A percentile compares a stretch with the other conserved stretches of the same genome.
phyloP scores from a whole-genome alignment of 2,888 invertebrate species.

The Caenorhabditis sp. region DNA sequence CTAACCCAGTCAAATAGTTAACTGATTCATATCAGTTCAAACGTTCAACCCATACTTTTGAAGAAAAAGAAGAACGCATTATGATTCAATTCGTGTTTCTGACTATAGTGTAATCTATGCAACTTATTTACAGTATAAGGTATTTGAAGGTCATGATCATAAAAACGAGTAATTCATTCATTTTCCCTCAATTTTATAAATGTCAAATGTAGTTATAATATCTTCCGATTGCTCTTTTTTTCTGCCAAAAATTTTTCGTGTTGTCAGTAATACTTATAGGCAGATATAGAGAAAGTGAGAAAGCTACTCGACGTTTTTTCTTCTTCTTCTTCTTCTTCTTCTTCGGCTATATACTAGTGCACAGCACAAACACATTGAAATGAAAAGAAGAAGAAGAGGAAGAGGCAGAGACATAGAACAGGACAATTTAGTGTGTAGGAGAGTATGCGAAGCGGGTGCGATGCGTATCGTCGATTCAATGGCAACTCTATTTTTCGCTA shows the following conservation, averaged over 20 bases:
- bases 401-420: not conserved
- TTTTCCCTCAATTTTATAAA: not conserved
- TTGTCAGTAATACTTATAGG: not conserved
- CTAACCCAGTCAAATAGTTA: too few species aligned
- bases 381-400: not conserved
- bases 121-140: too few species aligned
- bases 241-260: not conserved
- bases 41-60: too few species aligned
- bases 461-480: conserved; percentile 8
- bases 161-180: not conserved
- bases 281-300: not conserved
- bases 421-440: not conserved
- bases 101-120: too few species aligned
- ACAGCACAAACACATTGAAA: not conserved
- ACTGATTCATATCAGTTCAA: too few species aligned
- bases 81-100: too few species aligned
- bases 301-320: conserved; percentile 2
- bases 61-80: too few species aligned
- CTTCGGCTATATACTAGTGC: not conserved
- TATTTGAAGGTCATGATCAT: not conserved
- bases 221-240: not conserved
- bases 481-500: conserved; percentile 3
- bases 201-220: not conserved
- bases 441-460: conserved; percentile 1
- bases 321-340: not conserved